These are phyloP conservation scores for Drosophila atripex DNA, from an alignment of 2,888 invertebrate species.

Conservation along the genomic window DNA sequence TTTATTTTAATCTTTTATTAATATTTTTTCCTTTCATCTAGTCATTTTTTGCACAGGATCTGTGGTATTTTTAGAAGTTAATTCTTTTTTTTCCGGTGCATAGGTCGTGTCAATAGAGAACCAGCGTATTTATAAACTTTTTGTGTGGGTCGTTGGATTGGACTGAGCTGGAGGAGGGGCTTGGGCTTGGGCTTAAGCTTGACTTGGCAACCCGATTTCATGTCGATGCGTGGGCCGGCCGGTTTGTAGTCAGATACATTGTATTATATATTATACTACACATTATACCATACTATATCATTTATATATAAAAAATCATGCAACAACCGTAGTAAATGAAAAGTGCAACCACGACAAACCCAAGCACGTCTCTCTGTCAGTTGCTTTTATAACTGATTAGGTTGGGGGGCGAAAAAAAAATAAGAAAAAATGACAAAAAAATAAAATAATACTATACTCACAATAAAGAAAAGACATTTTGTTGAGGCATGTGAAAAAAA, in stretches of 20 bases:
- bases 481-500: constrained; percentile 72
- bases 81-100: neutral
- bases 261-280: constrained; percentile 1
- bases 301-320: constrained; percentile 32
- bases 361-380: constrained; percentile 55
- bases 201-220: constrained; percentile 36
- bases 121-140: constrained; percentile 15
- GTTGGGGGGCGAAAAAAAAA: constrained; percentile 38
- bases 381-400: constrained; percentile 74
- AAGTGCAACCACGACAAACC: constrained; percentile 75
- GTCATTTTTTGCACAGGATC: neutral
- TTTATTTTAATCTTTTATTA: neutral
- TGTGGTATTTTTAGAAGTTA: neutral
- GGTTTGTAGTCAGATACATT: constrained; percentile 51
- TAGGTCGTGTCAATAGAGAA: constrained; percentile 43
- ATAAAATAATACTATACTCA: constrained; percentile 50
- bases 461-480: constrained; percentile 51
- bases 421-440: constrained; percentile 1
- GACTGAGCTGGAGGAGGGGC: neutral
- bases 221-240: constrained; percentile 75
- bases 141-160: constrained; percentile 33
- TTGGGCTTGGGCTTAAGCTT: constrained; percentile 3
- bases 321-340: constrained; percentile 73
- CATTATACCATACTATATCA: neutral
- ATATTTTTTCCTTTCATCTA: neutral